phyloP scores from a whole-genome alignment of 2,797 vertebrate genomes.

The Helarctos malayanus region DNA sequence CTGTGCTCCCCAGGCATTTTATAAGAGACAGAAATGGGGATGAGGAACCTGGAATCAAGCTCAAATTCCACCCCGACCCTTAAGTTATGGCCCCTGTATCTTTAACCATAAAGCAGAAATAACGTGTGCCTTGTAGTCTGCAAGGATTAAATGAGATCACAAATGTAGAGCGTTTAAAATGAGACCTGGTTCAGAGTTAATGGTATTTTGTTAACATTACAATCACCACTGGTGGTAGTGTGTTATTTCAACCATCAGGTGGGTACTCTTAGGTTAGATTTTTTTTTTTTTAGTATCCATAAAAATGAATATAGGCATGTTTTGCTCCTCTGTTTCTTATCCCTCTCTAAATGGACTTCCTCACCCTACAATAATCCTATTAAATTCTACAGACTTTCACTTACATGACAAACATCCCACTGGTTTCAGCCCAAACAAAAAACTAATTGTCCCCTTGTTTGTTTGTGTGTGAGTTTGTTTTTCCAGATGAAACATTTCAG shows the following conservation, averaged over 20 bases:
- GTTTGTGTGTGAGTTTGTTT: conserved; percentile 70
- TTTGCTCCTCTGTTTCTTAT: background rate
- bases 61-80: background rate
- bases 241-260: background rate
- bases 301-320: background rate
- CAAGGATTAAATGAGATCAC: background rate
- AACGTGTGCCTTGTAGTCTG: background rate
- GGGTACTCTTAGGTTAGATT: background rate
- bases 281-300: conserved; percentile 20
- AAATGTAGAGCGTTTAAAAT: background rate
- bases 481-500: conserved; percentile 74
- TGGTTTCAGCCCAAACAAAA: conserved; percentile 73
- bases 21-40: background rate
- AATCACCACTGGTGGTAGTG: background rate
- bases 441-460: conserved; percentile 76
- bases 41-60: background rate
- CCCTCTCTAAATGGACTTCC: conserved; percentile 5
- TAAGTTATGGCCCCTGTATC: background rate
- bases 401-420: conserved; percentile 70
- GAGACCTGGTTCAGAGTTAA: background rate
- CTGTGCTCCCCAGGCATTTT: background rate
- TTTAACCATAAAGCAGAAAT: conserved; percentile 2
- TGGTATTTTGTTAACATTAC: background rate
- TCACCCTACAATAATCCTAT: conserved; percentile 68
- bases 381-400: conserved; percentile 65